These are phyloP conservation scores for Barbus barbus DNA, from an alignment of 2,113 vertebrate genomes.

Conservation along the genomic window DNA sequence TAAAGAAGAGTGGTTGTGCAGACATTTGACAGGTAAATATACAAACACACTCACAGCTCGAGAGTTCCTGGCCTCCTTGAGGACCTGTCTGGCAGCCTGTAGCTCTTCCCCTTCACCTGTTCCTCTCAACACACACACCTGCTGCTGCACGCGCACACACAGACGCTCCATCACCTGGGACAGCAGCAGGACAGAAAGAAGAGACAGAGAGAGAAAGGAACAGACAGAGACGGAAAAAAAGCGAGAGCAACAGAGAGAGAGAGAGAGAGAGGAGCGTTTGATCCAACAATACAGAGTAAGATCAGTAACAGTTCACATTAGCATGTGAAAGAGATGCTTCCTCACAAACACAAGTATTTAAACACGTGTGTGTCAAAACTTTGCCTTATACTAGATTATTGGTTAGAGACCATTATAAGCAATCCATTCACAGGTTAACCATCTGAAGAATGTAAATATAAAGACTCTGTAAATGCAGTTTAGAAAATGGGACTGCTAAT, in stretches of 20 bases:
- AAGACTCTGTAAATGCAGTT: too few relatives aligned
- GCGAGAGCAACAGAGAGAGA: not conserved
- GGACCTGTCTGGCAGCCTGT: slow-evolving; percentile 83
- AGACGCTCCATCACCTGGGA: slow-evolving; percentile 84
- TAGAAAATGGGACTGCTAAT: too few relatives aligned
- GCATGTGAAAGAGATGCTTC: not conserved
- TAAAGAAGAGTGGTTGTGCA: not conserved
- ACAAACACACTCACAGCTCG: slow-evolving; percentile 79
- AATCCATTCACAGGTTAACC: too few relatives aligned
- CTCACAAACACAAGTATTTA: not conserved
- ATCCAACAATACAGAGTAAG: not conserved
- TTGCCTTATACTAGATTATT: too few relatives aligned
- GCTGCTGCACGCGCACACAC: slow-evolving; percentile 85
- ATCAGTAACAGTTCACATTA: not conserved
- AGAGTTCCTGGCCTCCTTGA: slow-evolving; percentile 88
- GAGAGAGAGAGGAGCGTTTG: not conserved
- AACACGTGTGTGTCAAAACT: too few relatives aligned
- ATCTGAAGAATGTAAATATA: too few relatives aligned
- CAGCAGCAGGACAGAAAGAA: slow-evolving; percentile 4
- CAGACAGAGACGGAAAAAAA: not conserved
- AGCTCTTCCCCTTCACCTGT: slow-evolving; percentile 82
- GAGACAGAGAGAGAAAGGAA: not conserved
- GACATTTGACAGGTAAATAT: not conserved
- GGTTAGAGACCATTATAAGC: too few relatives aligned
- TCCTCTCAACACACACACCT: slow-evolving; percentile 81